A percentile compares a stretch with the other conserved stretches of the same genome.
Evolutionary conservation across 2,797 vertebrate genomes (phyloP).

Genomic region (Iguana delicatissima): DNA sequence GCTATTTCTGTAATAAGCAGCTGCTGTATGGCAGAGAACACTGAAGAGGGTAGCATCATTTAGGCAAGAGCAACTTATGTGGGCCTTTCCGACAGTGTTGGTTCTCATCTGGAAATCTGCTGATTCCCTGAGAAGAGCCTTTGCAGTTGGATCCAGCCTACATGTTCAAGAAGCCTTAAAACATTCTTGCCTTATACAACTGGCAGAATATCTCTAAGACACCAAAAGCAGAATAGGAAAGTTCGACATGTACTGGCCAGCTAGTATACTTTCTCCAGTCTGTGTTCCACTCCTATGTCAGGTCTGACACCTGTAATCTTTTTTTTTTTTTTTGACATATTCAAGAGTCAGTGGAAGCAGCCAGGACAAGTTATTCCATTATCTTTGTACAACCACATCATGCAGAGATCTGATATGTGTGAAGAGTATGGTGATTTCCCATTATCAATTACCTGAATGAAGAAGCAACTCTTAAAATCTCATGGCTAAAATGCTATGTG

Average conservation of each 20-base stretch:
- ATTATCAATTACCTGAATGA: background rate
- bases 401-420: background rate
- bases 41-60: too few relatives aligned
- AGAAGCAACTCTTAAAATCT: background rate
- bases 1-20: too few relatives aligned
- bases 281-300: background rate
- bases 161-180: background rate
- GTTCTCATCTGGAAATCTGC: background rate
- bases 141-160: background rate
- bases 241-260: too few relatives aligned
- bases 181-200: too few relatives aligned
- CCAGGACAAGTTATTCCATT: too few relatives aligned
- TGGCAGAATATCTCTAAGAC: background rate
- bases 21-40: too few relatives aligned
- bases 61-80: background rate
- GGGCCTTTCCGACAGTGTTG: background rate
- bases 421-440: background rate
- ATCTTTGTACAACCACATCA: background rate
- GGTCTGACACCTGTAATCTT: too few relatives aligned
- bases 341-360: background rate
- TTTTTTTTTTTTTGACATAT: background rate
- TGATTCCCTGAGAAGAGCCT: background rate
- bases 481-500: background rate
- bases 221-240: background rate
- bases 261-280: background rate